Evolutionary conservation across 2,797 vertebrate genomes (phyloP).

Genomic region (Sciaenops ocellatus): DNA sequence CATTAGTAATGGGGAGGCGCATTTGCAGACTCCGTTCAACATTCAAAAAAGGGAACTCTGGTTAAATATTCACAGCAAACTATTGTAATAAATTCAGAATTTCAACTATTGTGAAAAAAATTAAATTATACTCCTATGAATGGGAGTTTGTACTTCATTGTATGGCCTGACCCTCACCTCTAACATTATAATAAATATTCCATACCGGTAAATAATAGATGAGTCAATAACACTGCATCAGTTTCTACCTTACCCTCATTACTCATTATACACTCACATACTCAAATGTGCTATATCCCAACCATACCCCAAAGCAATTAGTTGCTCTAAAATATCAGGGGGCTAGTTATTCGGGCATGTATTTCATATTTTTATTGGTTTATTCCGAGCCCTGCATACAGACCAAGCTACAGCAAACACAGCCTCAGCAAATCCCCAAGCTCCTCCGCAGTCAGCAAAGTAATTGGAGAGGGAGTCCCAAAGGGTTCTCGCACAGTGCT

Average conservation of each 20-base stretch:
- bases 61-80: constrained; percentile 40
- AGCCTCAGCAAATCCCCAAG: constrained; percentile 73
- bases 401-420: constrained; percentile 70
- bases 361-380: constrained; percentile 82
- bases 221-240: constrained; percentile 77
- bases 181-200: constrained; percentile 69
- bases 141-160: constrained; percentile 34
- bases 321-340: constrained; percentile 76
- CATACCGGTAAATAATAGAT: constrained; percentile 75
- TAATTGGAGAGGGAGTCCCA: constrained; percentile 85
- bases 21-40: constrained; percentile 51
- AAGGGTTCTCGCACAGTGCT: constrained; percentile 69
- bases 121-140: constrained; percentile 23
- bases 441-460: constrained; percentile 77
- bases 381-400: constrained; percentile 69
- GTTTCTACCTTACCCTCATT: constrained; percentile 72
- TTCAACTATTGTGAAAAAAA: constrained; percentile 30
- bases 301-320: constrained; percentile 77
- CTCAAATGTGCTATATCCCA: constrained; percentile 70
- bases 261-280: constrained; percentile 73
- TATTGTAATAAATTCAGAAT: constrained; percentile 43
- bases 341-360: constrained; percentile 78
- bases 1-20: constrained; percentile 71
- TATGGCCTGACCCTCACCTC: constrained; percentile 35
- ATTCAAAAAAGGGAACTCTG: constrained; percentile 48